A percentile compares a stretch with the other conserved stretches of the same genome.
Evolutionary conservation across 2,797 vertebrate species (phyloP).

Genomic region (Hyperoplus immaculatus): DNA sequence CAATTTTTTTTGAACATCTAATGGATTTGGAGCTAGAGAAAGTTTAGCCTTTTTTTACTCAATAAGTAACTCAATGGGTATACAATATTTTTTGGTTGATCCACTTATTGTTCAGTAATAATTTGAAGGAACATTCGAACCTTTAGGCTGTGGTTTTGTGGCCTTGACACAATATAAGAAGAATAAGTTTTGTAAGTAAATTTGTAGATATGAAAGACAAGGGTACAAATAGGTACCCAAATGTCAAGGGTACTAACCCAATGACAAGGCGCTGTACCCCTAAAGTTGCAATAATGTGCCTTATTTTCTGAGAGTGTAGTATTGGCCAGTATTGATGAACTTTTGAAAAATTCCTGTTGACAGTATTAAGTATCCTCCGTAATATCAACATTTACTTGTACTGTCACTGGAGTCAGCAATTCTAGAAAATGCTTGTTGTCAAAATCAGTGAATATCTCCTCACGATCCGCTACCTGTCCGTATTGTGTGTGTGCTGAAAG

Average conservation of each 20-base stretch:
- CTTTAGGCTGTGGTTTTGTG: too few relatives aligned
- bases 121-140: neutral
- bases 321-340: neutral
- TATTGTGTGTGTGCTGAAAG: too few relatives aligned
- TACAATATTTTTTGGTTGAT: neutral
- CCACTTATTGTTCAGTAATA: neutral
- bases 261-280: too few relatives aligned
- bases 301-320: neutral
- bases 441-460: too few relatives aligned
- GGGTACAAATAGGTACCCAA: too few relatives aligned
- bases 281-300: too few relatives aligned
- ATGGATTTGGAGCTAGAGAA: neutral
- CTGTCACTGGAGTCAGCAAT: conserved; percentile 5
- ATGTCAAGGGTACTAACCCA: too few relatives aligned
- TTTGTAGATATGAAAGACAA: too few relatives aligned
- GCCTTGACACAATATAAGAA: too few relatives aligned
- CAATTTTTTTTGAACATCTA: neutral
- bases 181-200: too few relatives aligned
- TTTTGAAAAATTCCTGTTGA: conserved; percentile 30
- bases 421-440: too few relatives aligned
- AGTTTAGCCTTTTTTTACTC: neutral
- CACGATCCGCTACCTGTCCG: too few relatives aligned
- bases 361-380: conserved; percentile 19
- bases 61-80: neutral
- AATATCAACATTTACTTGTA: conserved; percentile 59